phyloP scores from a whole-genome alignment of 1,140 invertebrate species.

The Ridgeia piscesae region DNA sequence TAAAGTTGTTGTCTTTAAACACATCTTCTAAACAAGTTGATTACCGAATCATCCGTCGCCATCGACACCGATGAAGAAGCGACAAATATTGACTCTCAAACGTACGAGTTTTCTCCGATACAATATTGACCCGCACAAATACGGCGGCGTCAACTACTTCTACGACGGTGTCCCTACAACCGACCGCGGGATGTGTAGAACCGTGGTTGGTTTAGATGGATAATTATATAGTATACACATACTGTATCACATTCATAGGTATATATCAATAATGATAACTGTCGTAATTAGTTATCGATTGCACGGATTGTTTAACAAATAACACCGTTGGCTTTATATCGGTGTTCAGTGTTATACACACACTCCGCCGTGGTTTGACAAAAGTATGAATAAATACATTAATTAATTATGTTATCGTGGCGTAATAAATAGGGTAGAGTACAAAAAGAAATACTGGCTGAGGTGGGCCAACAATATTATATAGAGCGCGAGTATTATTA shows the following conservation, averaged over 20 bases:
- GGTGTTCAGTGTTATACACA: neutral
- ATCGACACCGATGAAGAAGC: neutral
- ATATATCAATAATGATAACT: neutral
- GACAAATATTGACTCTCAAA: neutral
- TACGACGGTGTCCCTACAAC: neutral
- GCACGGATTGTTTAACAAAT: neutral
- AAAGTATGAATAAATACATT: no score
- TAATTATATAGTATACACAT: neutral
- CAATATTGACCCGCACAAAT: neutral
- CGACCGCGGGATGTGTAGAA: neutral
- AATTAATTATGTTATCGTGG: no score
- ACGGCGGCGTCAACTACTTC: neutral
- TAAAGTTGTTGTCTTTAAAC: neutral
- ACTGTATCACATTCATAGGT: neutral
- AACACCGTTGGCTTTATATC: neutral
- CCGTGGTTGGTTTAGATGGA: neutral
- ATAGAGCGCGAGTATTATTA: no score
- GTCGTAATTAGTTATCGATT: neutral
- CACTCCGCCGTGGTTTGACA: neutral
- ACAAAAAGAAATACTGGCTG: no score
- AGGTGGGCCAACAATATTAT: no score
- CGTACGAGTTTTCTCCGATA: neutral
- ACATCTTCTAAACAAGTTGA: constrained; percentile 1
- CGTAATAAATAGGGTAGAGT: no score
- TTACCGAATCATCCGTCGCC: neutral